Evolutionary conservation across 2,797 vertebrate genomes (phyloP).

Genomic region (Sciurus vulgaris): DNA sequence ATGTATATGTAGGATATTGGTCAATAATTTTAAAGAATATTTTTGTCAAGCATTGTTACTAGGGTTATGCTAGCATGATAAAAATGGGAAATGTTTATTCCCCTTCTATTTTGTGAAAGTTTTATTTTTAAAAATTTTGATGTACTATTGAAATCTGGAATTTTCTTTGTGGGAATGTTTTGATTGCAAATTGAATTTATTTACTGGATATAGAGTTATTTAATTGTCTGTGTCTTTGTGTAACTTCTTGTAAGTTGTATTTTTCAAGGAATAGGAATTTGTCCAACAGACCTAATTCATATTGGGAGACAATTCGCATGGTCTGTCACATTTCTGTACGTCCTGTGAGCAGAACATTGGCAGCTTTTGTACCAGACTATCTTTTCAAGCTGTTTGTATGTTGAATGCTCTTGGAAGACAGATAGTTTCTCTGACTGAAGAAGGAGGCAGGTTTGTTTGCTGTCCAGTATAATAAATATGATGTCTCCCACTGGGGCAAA

Average conservation of each 20-base stretch:
- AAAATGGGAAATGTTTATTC: neutral
- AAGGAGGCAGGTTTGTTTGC: neutral
- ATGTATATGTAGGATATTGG: neutral
- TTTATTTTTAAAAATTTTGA: conserved; percentile 21
- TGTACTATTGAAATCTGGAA: neutral
- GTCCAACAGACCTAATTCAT: neutral
- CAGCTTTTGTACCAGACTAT: neutral
- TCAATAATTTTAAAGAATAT: neutral
- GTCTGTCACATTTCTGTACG: neutral
- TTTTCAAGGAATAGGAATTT: conserved; percentile 42
- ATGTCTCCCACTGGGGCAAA: neutral
- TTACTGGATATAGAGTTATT: neutral
- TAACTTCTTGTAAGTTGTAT: neutral
- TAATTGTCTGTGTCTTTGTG: neutral
- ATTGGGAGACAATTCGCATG: neutral
- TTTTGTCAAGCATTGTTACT: neutral
- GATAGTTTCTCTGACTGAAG: neutral
- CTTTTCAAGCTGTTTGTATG: neutral
- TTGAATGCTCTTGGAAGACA: neutral
- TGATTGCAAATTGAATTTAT: neutral
- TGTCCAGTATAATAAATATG: neutral
- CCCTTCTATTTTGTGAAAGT: neutral
- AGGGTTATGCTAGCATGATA: neutral
- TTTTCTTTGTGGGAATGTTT: conserved; percentile 19
- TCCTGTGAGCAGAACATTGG: neutral